Conservation (phyloP, 2,797 vertebrate genomes). For the Urocyon cinereoargenteus region DNA sequence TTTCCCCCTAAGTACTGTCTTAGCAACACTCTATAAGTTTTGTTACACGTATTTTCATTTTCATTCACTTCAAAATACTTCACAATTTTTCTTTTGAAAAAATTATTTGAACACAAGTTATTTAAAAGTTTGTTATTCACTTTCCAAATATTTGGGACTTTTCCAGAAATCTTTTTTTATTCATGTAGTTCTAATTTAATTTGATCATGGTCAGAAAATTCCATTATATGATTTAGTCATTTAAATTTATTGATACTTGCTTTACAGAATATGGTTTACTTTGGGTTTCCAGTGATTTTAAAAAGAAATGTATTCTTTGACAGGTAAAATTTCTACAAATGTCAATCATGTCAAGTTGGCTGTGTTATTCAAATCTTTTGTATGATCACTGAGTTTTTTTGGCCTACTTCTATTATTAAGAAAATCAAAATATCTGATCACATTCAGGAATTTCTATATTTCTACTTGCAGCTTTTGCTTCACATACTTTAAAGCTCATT, state of each 20-base stretch:
- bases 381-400: neutral
- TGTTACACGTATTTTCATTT: neutral
- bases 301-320: neutral
- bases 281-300: neutral
- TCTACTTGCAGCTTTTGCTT: neutral
- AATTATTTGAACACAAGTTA: neutral
- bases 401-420: neutral
- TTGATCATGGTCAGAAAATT: neutral
- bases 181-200: neutral
- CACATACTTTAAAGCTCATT: neutral
- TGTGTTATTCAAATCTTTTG: neutral
- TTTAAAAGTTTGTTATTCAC: neutral
- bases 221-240: neutral
- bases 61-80: neutral
- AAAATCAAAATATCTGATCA: neutral
- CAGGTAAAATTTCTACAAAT: neutral
- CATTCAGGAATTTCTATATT: neutral
- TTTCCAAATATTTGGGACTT: neutral
- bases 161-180: neutral
- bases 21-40: neutral
- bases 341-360: neutral
- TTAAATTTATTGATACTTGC: neutral
- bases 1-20: neutral
- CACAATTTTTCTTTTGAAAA: neutral
- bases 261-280: neutral